Evolutionary conservation across 2,797 vertebrate genomes (phyloP).

Genomic region (Paguma larvata): DNA sequence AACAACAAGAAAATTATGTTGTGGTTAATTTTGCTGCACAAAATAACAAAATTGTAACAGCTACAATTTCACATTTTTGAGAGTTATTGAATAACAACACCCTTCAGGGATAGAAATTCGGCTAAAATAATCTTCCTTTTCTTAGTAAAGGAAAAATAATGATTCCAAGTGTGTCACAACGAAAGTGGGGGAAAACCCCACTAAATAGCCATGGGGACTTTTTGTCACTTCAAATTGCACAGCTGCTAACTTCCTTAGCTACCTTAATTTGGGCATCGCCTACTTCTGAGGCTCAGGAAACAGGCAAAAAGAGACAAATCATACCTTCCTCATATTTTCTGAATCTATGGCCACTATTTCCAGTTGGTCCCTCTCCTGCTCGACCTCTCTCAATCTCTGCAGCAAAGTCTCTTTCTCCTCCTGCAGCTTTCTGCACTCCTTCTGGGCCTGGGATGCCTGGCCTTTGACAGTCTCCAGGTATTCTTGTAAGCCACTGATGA

Average conservation of each 20-base stretch:
- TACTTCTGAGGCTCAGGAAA: slow-evolving; percentile 7
- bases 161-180: neutral
- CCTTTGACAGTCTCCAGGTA: slow-evolving; percentile 92
- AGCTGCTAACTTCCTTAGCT: neutral
- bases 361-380: slow-evolving; percentile 90
- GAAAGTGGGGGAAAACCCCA: neutral
- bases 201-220: neutral
- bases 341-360: slow-evolving; percentile 89
- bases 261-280: neutral
- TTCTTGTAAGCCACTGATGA: slow-evolving; percentile 94
- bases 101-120: slow-evolving; percentile 16
- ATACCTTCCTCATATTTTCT: slow-evolving; percentile 91
- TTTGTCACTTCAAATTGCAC: neutral
- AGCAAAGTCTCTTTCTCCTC: slow-evolving; percentile 91
- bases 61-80: slow-evolving; percentile 12
- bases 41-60: slow-evolving; percentile 44
- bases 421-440: slow-evolving; percentile 90
- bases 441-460: slow-evolving; percentile 90
- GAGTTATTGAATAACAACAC: neutral
- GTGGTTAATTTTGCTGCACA: slow-evolving; percentile 38
- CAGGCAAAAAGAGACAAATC: slow-evolving; percentile 35
- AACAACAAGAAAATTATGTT: neutral
- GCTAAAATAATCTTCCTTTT: slow-evolving; percentile 49
- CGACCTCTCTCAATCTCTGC: slow-evolving; percentile 89
- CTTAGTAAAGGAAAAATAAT: slow-evolving; percentile 30